Evolutionary conservation across 2,113 vertebrate genomes (phyloP), one percentile per base, ranked within the genome.

Genomic region (Chaetura pelagica): DNA sequence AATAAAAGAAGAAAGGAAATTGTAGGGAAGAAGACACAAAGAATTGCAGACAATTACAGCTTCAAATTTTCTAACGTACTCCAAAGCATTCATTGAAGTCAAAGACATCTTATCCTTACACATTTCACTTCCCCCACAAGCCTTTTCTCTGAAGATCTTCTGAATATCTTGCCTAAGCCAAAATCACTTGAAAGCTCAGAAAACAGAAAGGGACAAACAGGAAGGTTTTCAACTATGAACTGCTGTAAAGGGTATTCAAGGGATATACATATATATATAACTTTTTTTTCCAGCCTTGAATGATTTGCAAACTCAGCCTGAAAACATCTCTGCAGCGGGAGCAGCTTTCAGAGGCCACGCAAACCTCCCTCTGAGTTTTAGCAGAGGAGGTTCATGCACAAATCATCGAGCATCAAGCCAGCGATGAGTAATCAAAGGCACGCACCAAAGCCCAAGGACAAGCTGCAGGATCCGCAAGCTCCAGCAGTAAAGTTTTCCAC

Each of bases 341-440:
- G 68, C 14, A 38, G 90, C 75, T 78, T 94, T 81, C 69, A 11
- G 66, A 90, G 91, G 84, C 79, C 49, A 22, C 2, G 40, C 87
- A 78, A 93, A 92, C 86, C 84, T 94, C 91, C 0, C 24, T 76
- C 76, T 83, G 94, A 84, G 44, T 21, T 94, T 46, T 68, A 81
- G 40, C 69, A 38, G 62, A 73, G 87, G 74, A 89, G 74, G 68
- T 48, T 94, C 93, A 75, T 72, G 92, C 64, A 91, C 86, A 90
- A 94, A 93, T 91, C 89, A 93, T 9, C 19, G 14, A 90, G 90
- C 86, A 86, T 78, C 94, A 81, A 88, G 87, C 92, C 96, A 96
- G 79, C 77, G 84, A 82, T 97, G 96, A 97, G 88, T 97, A 97
- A 97, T 96, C 81, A 69, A 82, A 96, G 86, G 86, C 94, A 94